Percentiles rank a stretch among this genome's conserved stretches.
Evolutionary conservation across 2,797 vertebrate species (phyloP).

Genomic region (Nyctalus aviator): DNA sequence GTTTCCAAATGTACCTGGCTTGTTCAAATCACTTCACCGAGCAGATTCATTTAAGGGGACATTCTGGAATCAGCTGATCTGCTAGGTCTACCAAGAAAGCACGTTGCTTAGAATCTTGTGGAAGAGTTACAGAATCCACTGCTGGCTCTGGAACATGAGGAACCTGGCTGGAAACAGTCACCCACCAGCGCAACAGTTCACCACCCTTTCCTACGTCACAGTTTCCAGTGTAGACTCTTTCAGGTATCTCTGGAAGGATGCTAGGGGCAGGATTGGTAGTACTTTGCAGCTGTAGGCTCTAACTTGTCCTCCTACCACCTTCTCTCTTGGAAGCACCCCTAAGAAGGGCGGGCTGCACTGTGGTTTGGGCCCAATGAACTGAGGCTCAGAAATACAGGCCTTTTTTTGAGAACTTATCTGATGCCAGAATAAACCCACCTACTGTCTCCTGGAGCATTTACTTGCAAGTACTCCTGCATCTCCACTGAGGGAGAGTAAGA

Average conservation of each 20-base stretch:
- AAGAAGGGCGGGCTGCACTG: background rate
- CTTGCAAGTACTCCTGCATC: background rate
- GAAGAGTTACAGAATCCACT: background rate
- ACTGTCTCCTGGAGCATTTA: background rate
- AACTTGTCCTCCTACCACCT: background rate
- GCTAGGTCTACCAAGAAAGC: background rate
- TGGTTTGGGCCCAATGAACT: background rate
- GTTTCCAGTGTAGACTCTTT: background rate
- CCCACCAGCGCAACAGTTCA: background rate
- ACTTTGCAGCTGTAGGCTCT: background rate
- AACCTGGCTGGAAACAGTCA: background rate
- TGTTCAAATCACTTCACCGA: background rate
- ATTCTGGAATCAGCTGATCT: background rate
- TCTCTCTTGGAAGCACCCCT: background rate
- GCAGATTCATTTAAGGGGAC: background rate
- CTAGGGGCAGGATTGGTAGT: background rate
- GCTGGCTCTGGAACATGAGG: background rate
- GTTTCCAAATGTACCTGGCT: background rate
- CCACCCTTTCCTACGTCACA: background rate
- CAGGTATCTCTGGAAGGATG: background rate
- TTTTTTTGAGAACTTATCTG: background rate
- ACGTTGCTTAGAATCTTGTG: background rate
- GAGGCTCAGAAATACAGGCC: background rate
- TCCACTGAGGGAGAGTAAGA: slow-evolving; percentile 23
- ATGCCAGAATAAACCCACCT: background rate